phyloP scores from a whole-genome alignment of 2,888 invertebrate genomes.

The Rhimphoctona megacephalus region DNA sequence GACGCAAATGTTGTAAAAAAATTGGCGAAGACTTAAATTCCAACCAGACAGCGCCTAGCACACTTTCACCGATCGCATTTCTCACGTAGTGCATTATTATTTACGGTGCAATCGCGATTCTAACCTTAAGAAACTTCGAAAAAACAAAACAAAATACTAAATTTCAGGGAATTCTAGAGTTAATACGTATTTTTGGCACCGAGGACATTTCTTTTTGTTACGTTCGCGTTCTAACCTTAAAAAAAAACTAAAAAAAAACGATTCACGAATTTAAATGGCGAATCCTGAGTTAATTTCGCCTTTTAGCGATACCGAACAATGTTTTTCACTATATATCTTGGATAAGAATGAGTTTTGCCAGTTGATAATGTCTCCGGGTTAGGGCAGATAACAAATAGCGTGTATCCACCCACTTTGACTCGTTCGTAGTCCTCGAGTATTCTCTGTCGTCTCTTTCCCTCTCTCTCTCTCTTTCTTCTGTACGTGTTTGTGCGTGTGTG shows the following conservation, averaged over 20 bases:
- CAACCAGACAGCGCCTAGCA: conserved; percentile 61
- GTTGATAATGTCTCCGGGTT: conserved; percentile 4
- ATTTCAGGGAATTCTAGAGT: neutral
- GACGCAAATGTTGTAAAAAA: conserved; percentile 38
- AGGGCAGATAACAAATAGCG: conserved; percentile 23
- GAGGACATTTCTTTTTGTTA: conserved; percentile 7
- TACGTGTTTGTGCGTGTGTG: neutral
- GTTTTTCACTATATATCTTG: neutral
- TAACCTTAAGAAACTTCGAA: conserved; percentile 71
- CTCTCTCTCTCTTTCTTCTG: neutral
- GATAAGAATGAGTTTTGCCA: conserved; percentile 7
- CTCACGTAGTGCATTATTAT: conserved; percentile 66
- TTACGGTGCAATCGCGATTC: conserved; percentile 59
- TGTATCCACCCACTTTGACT: conserved; percentile 53
- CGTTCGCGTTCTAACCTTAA: conserved; percentile 26
- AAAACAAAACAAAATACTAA: neutral
- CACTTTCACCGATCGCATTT: conserved; percentile 76
- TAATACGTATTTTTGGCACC: neutral
- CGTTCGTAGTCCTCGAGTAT: conserved; percentile 33
- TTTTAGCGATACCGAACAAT: neutral
- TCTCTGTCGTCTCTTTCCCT: neutral
- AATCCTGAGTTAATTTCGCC: neutral
- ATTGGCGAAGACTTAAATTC: conserved; percentile 66
- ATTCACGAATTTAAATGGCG: neutral
- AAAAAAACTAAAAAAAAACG: neutral